A percentile compares a stretch with the other conserved stretches of the same genome.
phyloP scores from a whole-genome alignment of 1,140 invertebrate species.

The honey bee (Apis mellifera) region DNA sequence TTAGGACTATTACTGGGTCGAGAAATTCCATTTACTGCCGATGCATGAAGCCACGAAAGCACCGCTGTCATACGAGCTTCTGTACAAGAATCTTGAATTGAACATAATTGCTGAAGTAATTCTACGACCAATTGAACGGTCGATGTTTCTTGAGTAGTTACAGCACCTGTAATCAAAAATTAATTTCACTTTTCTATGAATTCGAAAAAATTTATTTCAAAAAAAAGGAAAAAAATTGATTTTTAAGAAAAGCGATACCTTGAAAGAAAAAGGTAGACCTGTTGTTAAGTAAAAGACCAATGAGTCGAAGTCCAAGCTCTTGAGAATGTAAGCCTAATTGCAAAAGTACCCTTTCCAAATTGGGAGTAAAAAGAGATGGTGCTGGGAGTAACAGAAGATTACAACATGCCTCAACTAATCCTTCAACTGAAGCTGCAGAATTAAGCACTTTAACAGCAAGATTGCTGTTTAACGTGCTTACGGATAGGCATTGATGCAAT shows the following conservation, averaged over 20 bases:
- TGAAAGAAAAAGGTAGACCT: conserved; percentile 76
- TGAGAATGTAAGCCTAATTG: conserved; percentile 84
- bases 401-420: conserved; percentile 88
- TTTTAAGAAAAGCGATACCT: conserved; percentile 58
- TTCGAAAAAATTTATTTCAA: neutral
- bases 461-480: conserved; percentile 79
- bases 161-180: conserved; percentile 59
- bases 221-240: neutral
- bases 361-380: conserved; percentile 84
- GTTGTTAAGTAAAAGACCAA: conserved; percentile 84
- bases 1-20: conserved; percentile 62
- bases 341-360: conserved; percentile 84
- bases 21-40: conserved; percentile 77
- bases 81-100: conserved; percentile 80
- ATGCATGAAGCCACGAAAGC: conserved; percentile 84
- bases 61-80: conserved; percentile 82
- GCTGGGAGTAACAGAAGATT: conserved; percentile 88
- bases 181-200: neutral
- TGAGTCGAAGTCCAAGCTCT: conserved; percentile 83
- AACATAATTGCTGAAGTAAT: conserved; percentile 89
- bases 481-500: conserved; percentile 85
- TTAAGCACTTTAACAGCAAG: conserved; percentile 81
- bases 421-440: conserved; percentile 85
- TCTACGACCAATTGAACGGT: conserved; percentile 89
- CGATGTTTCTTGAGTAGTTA: conserved; percentile 75